Evolutionary conservation across 2,888 invertebrate genomes (phyloP).

Genomic region (Punctoribates punctum): DNA sequence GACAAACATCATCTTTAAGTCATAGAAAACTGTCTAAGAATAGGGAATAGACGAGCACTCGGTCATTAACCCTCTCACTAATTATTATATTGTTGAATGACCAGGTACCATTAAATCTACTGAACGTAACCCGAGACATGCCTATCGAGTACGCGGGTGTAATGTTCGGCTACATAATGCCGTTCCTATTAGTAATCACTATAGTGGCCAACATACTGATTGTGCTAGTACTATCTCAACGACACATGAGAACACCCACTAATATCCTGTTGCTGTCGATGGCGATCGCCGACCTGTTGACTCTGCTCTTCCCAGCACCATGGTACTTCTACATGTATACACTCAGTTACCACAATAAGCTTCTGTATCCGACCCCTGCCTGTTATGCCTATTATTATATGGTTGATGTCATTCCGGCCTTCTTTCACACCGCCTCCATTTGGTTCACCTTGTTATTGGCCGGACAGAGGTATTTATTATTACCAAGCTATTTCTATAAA

Average conservation of each 20-base stretch:
- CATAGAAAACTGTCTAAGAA: too few relatives aligned
- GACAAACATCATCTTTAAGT: too few relatives aligned
- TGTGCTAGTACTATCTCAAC: constrained; percentile 79
- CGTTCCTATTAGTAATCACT: constrained; percentile 77
- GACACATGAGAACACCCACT: constrained; percentile 87
- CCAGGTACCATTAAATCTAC: too few relatives aligned
- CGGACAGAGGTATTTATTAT: constrained; percentile 69
- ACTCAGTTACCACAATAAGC: constrained; percentile 78
- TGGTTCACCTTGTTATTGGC: constrained; percentile 88
- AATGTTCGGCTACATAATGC: constrained; percentile 74
- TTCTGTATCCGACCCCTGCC: constrained; percentile 67
- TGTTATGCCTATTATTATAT: constrained; percentile 69
- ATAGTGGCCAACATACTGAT: constrained; percentile 86
- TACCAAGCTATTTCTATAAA: too few relatives aligned
- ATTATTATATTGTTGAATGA: too few relatives aligned
- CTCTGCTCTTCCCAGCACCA: constrained; percentile 81
- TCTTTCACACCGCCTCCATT: constrained; percentile 89
- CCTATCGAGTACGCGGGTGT: constrained; percentile 66
- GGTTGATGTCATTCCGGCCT: constrained; percentile 65
- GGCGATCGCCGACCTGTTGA: constrained; percentile 92
- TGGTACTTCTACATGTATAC: constrained; percentile 91
- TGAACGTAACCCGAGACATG: constrained; percentile 47
- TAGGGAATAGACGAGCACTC: too few relatives aligned
- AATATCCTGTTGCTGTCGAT: constrained; percentile 91
- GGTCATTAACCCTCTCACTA: too few relatives aligned